Conservation (phyloP, 2,888 invertebrate species). For the Drosophila conformis region DNA sequence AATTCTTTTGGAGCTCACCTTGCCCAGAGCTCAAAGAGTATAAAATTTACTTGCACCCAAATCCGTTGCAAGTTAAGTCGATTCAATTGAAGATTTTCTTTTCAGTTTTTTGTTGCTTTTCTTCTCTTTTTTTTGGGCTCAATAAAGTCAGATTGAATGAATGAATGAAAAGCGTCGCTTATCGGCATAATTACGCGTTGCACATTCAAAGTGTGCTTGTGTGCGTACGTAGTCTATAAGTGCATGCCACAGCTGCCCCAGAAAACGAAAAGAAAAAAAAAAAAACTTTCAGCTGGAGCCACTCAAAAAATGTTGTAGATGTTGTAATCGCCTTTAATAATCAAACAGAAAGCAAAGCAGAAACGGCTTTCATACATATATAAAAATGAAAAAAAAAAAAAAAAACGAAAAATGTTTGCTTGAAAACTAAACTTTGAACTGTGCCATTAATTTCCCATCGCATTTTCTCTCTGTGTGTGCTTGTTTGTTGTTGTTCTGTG, state of each 20-base stretch:
- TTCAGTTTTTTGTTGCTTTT: not conserved
- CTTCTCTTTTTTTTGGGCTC: slow-evolving; percentile 9
- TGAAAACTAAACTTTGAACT: slow-evolving; percentile 79
- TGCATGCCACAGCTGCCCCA: slow-evolving; percentile 63
- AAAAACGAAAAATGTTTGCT: slow-evolving; percentile 53
- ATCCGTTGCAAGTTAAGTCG: slow-evolving; percentile 13
- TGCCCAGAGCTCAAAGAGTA: slow-evolving; percentile 2
- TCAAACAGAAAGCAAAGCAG: slow-evolving; percentile 42
- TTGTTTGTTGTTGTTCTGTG: slow-evolving; percentile 3
- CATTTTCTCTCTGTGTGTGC: slow-evolving; percentile 13
- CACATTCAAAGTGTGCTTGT: slow-evolving; percentile 9
- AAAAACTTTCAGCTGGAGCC: slow-evolving; percentile 22
- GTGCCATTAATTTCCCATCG: slow-evolving; percentile 68
- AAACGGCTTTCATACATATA: slow-evolving; percentile 4
- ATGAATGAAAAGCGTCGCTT: slow-evolving; percentile 55
- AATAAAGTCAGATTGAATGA: slow-evolving; percentile 34
- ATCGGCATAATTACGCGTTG: slow-evolving; percentile 46
- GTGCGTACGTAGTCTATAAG: slow-evolving; percentile 26
- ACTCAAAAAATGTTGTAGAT: slow-evolving; percentile 54
- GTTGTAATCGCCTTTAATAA: slow-evolving; percentile 73
- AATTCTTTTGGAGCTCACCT: not conserved
- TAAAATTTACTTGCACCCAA: slow-evolving; percentile 21
- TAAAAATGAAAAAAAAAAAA: slow-evolving; percentile 1
- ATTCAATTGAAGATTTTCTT: slow-evolving; percentile 40
- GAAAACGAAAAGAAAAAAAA: slow-evolving; percentile 5